phyloP scores from a whole-genome alignment of 1,140 invertebrate genomes.

The Goniozus legneri region DNA sequence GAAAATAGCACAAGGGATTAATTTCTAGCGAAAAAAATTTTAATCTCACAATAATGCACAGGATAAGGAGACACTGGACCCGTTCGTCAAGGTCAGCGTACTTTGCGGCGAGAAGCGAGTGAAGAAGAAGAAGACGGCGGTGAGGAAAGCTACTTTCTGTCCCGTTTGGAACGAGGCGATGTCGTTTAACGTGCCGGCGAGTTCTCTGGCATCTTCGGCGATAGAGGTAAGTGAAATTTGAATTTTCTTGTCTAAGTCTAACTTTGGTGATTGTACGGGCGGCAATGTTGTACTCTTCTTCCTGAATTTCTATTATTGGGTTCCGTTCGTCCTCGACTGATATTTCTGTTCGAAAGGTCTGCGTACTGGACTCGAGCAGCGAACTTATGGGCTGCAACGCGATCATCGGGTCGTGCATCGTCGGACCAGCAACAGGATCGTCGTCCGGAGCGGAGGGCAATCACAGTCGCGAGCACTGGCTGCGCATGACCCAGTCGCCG shows the following conservation, averaged over 20 bases:
- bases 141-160: constrained; percentile 79
- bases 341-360: no score
- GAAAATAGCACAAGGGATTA: no score
- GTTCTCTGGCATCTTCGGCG: constrained; percentile 65
- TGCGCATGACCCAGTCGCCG: constrained; percentile 76
- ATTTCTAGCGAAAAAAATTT: no score
- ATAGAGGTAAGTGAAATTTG: constrained; percentile 65
- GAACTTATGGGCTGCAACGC: constrained; percentile 67
- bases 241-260: no score
- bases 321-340: no score
- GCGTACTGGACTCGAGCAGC: constrained; percentile 59
- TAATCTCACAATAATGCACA: no score
- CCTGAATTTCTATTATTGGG: no score
- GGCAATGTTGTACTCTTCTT: no score
- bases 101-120: constrained; percentile 78
- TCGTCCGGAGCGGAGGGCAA: constrained; percentile 45
- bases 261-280: no score
- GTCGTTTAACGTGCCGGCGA: constrained; percentile 79
- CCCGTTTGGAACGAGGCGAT: constrained; percentile 96
- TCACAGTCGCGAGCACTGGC: constrained; percentile 67
- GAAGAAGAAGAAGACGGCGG: constrained; percentile 91
- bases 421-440: constrained; percentile 62
- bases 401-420: constrained; percentile 68
- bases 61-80: constrained; percentile 61
- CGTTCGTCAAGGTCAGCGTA: constrained; percentile 88